A percentile compares a stretch with the other conserved stretches of the same genome.
Evolutionary conservation across 2,113 vertebrate species (phyloP).

Genomic region (Phodopus roborovskii): DNA sequence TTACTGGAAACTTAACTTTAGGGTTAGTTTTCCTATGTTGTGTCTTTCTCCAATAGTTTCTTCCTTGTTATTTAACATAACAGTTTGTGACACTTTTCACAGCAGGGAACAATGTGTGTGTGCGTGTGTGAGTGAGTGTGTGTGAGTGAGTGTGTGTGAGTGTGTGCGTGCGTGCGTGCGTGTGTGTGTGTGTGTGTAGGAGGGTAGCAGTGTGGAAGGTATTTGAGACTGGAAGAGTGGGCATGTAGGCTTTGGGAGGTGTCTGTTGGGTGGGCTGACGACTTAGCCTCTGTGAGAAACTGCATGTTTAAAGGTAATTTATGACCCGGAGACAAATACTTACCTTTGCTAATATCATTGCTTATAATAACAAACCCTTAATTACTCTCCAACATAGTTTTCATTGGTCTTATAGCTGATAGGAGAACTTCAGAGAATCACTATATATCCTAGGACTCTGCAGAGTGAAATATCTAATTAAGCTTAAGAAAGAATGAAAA

Average conservation of each 20-base stretch:
- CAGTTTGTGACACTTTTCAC: too few species aligned
- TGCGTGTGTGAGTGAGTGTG: too few species aligned
- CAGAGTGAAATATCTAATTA: slow-evolving; percentile 30
- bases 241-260: not conserved
- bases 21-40: not conserved
- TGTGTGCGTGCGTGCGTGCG: too few species aligned
- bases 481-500: slow-evolving; percentile 32
- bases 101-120: not conserved
- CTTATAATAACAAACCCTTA: slow-evolving; percentile 60
- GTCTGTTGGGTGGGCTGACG: not conserved
- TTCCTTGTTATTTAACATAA: too few species aligned
- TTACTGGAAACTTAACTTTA: slow-evolving; percentile 49
- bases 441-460: not conserved
- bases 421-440: slow-evolving; percentile 32
- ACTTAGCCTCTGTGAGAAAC: slow-evolving; percentile 1
- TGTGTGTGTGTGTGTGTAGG: not conserved
- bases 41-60: slow-evolving; percentile 7
- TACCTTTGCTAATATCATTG: slow-evolving; percentile 60
- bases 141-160: too few species aligned
- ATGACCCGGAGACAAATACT: slow-evolving; percentile 42
- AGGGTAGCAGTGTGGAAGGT: not conserved
- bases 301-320: slow-evolving; percentile 49
- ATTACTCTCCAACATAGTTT: slow-evolving; percentile 54
- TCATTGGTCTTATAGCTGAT: slow-evolving; percentile 38
- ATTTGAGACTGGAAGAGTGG: not conserved